Base-by-base conservation (phyloP, 2,113 vertebrate species). In the Cheirogaleus medius region DNA sequence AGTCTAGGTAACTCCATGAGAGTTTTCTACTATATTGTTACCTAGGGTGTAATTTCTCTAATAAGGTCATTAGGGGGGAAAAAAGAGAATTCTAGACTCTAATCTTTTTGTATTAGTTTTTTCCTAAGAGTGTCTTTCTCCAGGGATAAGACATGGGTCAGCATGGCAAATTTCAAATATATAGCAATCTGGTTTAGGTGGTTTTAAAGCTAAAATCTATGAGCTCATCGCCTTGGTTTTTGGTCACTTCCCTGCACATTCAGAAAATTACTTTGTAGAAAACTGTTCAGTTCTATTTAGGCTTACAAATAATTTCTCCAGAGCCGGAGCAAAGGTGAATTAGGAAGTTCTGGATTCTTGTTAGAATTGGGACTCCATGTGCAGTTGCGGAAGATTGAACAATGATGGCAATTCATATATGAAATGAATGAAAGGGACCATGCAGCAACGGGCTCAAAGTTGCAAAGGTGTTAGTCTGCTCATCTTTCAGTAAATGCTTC, bases 41-140 rank as follows among this genome's bases (percentile, higher is more conserved):
- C 32, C 87, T 29, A 84, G 86, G 83, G 89, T 97, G 7, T 95
- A 91, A 97, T 97, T 97, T 95, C 93, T 97, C 93, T 97, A 98
- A 97, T 95, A 94, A 95, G 74, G 78, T 93, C 92, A 97, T 96
- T 60, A 91, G 49, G 9, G 47, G 8, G 9, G 4, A 34, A 17
- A 37, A 69, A 63, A 71, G 95, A 64, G 58, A 96, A 91, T 78
- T 87, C 86, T 92, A 58, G 93, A 81, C 78, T 84, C 77, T 85
- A 93, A 96, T 93, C 56, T 52, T 29, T 85, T 93, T 94, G 90
- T 84, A 87, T 97, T 91, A 37, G 58, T 74, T 94, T 96, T 91
- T 91, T 78, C 64, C 69, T 64, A 25, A 56, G 37, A 93, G 64
- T 63, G 13, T 90, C 80, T 94, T 82, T 90, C 91, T 93, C 54